Evolutionary conservation across 2,113 vertebrate genomes (phyloP), one percentile per base, ranked within the genome.

Genomic region (Colistium nudipinnis): DNA sequence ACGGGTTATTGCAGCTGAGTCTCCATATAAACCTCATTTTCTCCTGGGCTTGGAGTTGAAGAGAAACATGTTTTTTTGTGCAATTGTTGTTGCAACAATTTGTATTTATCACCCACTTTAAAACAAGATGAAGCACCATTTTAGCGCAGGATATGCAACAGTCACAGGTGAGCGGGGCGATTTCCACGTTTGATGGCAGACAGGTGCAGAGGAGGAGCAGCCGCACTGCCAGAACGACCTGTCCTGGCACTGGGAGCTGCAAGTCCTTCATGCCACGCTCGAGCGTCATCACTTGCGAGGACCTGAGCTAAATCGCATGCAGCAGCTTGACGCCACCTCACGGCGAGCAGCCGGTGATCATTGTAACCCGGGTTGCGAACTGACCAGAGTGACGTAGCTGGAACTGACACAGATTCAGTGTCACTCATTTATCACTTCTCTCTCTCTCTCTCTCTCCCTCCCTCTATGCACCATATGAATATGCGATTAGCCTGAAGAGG

Each of bases 1-100:
- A 72, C 48, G 56, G 69, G 66, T 86, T 87, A 63, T 80, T 83
- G 73, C 82, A 63, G 82, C 70, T 35, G 74, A 85, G 78, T 61
- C 77, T 74, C 72, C 13, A 52, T 56, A 76, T 82, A 71, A 79
- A 61, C 49, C 65, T 79, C 56, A 74, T 79, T 85, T 84, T 86
- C 76, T 78, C 70, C 54, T 5, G 31, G 16, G 80, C 55, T 60
- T 57, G 19, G 30, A 62, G 13, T 41, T 27, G 19, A 28, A 35
- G 2, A 25, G 27, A 22, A 41, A 47, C 8, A 38, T 74, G 27
- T 70, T 73, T 80, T 62, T 73, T 70, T 61, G 41, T 77, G 55
- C 53, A 51, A 66, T 62, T 67, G 56, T 70, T 72, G 54, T n/a
- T 43, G 57, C 63, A 76, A 72, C 67, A 39, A 65, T 80, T 73